Evolutionary conservation across 1,140 invertebrate genomes (phyloP).

Genomic region (Orchesella cincta): DNA sequence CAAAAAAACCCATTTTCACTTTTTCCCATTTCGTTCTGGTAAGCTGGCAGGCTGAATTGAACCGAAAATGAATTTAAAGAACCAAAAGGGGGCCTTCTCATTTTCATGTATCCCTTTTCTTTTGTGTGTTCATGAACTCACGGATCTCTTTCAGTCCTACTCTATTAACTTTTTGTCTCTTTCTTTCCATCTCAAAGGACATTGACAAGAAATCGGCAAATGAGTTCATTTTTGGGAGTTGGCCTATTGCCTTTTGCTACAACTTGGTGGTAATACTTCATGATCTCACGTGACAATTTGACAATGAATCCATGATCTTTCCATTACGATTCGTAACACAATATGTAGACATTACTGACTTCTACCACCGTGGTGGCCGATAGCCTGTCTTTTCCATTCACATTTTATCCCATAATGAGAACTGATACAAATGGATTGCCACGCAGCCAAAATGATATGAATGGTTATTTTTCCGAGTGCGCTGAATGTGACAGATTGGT

Average conservation of each 20-base stretch:
- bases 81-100: background rate
- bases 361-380: conserved; percentile 1
- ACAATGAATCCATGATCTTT: background rate
- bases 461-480: background rate
- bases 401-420: conserved; percentile 6
- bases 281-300: conserved; percentile 15
- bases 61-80: conserved; percentile 5
- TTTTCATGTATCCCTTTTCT: background rate
- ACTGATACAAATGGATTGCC: background rate
- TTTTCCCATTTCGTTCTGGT: conserved; percentile 10
- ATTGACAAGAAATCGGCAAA: background rate
- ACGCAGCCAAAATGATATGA: background rate
- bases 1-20: background rate
- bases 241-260: background rate
- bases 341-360: no score
- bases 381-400: background rate
- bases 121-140: conserved; percentile 14
- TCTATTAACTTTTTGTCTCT: background rate
- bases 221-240: no score
- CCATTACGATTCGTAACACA: background rate
- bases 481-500: conserved; percentile 22
- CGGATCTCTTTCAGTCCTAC: conserved; percentile 8
- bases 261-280: background rate
- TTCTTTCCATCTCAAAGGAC: background rate
- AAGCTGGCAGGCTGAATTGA: conserved; percentile 15